phyloP scores from a whole-genome alignment of 2,113 vertebrate species.

The Coptodon rendalli region DNA sequence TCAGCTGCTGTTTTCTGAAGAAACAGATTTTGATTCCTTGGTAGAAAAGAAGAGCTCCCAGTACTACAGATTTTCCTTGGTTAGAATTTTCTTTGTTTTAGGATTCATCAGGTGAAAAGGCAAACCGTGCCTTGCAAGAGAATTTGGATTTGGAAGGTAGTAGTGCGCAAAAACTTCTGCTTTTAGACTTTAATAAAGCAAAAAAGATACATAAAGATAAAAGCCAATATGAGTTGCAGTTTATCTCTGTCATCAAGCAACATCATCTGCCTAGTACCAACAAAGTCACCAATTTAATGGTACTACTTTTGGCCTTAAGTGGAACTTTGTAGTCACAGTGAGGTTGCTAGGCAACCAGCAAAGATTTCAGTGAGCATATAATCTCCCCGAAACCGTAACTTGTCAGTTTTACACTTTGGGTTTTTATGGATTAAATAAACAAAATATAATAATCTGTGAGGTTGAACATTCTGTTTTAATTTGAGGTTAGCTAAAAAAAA shows the following conservation, averaged over 20 bases:
- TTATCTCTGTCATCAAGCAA: neutral
- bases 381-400: neutral
- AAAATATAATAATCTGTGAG: neutral
- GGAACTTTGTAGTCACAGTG: neutral
- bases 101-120: neutral
- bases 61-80: neutral
- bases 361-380: neutral
- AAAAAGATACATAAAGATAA: neutral
- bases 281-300: neutral
- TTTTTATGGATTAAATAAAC: neutral
- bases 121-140: neutral
- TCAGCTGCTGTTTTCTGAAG: neutral
- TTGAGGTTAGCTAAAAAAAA: neutral
- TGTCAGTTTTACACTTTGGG: neutral
- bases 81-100: neutral
- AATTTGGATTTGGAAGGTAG: neutral
- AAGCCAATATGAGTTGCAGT: neutral
- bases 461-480: neutral
- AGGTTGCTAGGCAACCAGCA: neutral
- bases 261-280: neutral
- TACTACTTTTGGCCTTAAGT: neutral
- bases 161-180: neutral
- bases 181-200: neutral
- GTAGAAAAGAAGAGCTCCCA: neutral
- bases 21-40: neutral